These are phyloP conservation scores for Onychomys leucogaster DNA, from an alignment of 2,797 vertebrate species.

Conservation along the genomic window DNA sequence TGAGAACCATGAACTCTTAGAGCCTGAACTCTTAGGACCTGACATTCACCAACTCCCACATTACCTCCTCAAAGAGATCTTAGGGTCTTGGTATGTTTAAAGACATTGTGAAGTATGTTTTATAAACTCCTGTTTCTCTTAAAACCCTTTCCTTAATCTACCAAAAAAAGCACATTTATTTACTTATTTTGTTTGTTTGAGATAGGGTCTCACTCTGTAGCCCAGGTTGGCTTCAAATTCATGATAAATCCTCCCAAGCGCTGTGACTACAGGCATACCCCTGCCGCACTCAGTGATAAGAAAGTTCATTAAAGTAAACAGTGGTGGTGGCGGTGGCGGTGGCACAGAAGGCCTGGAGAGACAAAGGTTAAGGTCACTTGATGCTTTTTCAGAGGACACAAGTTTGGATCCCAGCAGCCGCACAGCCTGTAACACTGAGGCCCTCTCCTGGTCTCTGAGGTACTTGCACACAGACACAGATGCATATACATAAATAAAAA, in stretches of 20 bases:
- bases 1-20: background rate
- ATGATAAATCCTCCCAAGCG: background rate
- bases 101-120: conserved; percentile 31
- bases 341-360: background rate
- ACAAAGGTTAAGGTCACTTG: background rate
- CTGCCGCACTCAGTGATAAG: background rate
- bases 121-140: conserved; percentile 9
- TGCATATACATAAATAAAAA: background rate
- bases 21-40: background rate
- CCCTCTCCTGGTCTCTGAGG: background rate
- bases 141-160: conserved; percentile 18
- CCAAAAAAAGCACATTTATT: background rate
- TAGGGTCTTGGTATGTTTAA: background rate
- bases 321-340: background rate
- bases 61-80: background rate
- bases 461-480: background rate
- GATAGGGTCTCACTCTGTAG: background rate
- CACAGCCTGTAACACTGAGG: background rate
- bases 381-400: background rate
- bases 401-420: background rate
- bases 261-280: background rate
- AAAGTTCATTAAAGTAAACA: conserved; percentile 9
- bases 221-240: background rate
- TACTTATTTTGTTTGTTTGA: background rate
- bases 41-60: background rate